Percentiles rank a stretch among this genome's conserved stretches.
Conservation (phyloP, 2,888 invertebrate species). For the Mechanitis mazaeus region DNA sequence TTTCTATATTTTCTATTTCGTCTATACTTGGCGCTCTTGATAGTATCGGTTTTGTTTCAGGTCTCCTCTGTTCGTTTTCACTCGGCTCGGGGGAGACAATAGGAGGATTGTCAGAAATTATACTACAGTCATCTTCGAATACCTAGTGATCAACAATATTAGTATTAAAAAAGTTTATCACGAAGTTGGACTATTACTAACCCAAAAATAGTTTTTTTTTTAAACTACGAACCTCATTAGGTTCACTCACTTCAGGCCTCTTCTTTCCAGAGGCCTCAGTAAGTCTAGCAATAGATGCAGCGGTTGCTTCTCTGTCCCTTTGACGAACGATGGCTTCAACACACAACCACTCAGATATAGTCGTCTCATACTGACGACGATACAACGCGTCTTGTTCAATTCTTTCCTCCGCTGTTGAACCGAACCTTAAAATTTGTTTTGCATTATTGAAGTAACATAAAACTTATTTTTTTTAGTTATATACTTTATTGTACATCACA, state of each 20-base stretch:
- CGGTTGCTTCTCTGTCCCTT: conserved; percentile 87
- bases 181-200: too few species aligned
- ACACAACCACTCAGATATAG: conserved; percentile 96
- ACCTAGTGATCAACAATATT: conserved; percentile 46
- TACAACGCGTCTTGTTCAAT: conserved; percentile 80
- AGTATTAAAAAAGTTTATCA: too few species aligned
- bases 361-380: conserved; percentile 88
- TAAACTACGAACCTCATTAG: conserved; percentile 26
- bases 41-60: conserved; percentile 54
- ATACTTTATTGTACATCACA: too few species aligned
- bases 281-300: conserved; percentile 89
- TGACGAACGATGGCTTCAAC: conserved; percentile 94
- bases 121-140: conserved; percentile 76
- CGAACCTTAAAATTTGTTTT: conserved; percentile 70
- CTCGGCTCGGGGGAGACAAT: conserved; percentile 70
- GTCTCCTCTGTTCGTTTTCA: conserved; percentile 61
- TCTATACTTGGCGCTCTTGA: conserved; percentile 72
- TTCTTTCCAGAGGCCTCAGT: conserved; percentile 81
- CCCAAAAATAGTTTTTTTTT: not conserved
- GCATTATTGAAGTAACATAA: not conserved
- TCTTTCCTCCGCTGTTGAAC: conserved; percentile 81
- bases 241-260: conserved; percentile 51
- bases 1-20: conserved; percentile 65
- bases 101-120: conserved; percentile 74
- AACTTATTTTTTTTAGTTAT: not conserved